A percentile compares a stretch with the other conserved stretches of the same genome.
Conservation (phyloP, 37 sponge, comb jelly and placozoan species). For the Diacarnus erythraeanus region DNA sequence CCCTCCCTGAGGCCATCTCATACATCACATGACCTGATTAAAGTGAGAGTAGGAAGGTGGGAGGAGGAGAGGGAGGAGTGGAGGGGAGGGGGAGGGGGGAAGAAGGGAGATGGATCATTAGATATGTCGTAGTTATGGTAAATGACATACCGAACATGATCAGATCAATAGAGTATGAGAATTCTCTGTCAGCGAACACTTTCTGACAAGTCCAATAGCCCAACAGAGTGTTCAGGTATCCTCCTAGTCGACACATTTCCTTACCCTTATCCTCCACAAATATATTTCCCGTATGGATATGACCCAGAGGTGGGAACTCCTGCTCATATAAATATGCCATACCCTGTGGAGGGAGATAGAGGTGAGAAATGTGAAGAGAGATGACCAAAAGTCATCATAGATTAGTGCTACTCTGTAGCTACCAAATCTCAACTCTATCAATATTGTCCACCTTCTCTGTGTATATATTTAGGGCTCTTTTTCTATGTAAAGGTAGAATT, state of each 20-base stretch:
- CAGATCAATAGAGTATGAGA: neutral
- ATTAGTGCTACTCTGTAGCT: no score
- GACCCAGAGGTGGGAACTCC: neutral
- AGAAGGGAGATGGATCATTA: no score
- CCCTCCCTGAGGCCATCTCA: neutral
- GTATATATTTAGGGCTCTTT: no score
- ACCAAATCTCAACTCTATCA: no score
- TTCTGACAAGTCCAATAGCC: neutral
- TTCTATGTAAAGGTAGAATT: neutral
- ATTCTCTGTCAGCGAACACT: neutral
- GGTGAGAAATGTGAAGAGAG: no score
- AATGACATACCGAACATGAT: neutral
- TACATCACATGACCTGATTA: neutral
- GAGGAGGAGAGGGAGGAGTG: no score
- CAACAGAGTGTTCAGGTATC: neutral
- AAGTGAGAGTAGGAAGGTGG: no score
- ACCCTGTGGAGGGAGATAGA: neutral
- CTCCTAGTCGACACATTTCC: neutral
- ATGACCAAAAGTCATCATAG: no score
- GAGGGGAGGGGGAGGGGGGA: no score
- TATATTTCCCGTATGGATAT: neutral
- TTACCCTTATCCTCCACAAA: neutral
- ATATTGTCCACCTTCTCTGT: no score
- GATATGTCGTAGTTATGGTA: no score
- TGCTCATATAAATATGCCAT: neutral